phyloP scores from a whole-genome alignment of 2,888 invertebrate genomes.

The Thyatira batis region DNA sequence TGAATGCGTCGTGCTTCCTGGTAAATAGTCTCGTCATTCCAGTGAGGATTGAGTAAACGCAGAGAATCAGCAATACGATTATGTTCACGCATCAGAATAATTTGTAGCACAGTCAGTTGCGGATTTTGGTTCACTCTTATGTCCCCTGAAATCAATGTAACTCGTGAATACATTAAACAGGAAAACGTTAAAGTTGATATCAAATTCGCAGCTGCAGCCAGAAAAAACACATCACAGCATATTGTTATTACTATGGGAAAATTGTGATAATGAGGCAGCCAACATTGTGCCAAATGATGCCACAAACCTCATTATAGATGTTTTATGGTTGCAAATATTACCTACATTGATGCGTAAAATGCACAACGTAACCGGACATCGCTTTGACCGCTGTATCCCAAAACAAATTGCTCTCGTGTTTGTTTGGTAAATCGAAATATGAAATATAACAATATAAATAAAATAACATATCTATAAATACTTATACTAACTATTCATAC shows the following conservation, averaged over 20 bases:
- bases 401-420: background rate
- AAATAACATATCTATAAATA: too few relatives aligned
- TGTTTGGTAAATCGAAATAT: too few relatives aligned
- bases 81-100: constrained; percentile 87
- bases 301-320: background rate
- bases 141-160: constrained; percentile 78
- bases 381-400: background rate
- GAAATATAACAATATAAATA: too few relatives aligned
- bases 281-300: background rate
- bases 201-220: background rate
- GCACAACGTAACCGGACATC: background rate
- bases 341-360: background rate
- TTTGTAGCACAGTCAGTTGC: constrained; percentile 86
- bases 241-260: background rate
- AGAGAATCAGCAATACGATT: constrained; percentile 86
- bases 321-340: background rate
- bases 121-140: constrained; percentile 87
- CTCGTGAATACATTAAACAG: background rate
- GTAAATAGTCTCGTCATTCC: constrained; percentile 88
- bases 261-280: background rate
- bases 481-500: too few relatives aligned
- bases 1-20: constrained; percentile 88
- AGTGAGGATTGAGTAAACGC: constrained; percentile 86
- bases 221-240: background rate
- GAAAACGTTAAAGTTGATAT: background rate